Evolutionary conservation across 1,140 invertebrate species (phyloP), one percentile per base, ranked within the genome.

Genomic region (Drosophila bocki): DNA sequence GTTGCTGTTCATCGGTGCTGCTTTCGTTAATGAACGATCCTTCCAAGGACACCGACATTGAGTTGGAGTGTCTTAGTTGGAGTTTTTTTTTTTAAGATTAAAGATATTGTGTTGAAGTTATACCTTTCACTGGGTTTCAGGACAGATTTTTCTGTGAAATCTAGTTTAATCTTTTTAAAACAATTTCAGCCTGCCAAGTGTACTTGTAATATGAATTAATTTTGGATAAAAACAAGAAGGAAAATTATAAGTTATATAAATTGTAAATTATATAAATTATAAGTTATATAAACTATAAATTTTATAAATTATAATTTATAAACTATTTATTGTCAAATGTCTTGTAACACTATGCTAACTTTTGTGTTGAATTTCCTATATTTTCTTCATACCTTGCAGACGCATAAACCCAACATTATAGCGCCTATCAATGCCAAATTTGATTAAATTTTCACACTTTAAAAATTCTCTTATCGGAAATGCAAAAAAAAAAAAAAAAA

Each of bases 391-490:
- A 29, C 15, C 22, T 32, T 54, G 8, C 19, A 22, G 53, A 11
- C 4, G 2, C 13, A 37, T 37, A 37, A 22, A 37, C 7, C 32
- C 19, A 8, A 5, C 13, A 17, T 26, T 53, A 51, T 26, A 17
- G 17, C 26, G 26, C 26, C 26, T 29, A 29, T 29, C 26, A 29
- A 29, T 26, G 58, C 15, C 13, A 32, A 41, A 41, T 63, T 32
- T 32, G 6, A 59, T 59, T 32, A 17, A 53, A 17, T 22, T 37
- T 54, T 54, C 51, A 37, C 51, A 54, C 51, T 33, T 54, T 37
- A 22, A 0, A 37, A 22, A 37, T 22, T 41, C 26, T 22, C 54
- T 64, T 48, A 72, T 47, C 42, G 22, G 1, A 48, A 48, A 26
- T 56, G n/a, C 33, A 3, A 19, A 39, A 69, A 67, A 32, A 15